A percentile compares a stretch with the other conserved stretches of the same genome.
These are phyloP conservation scores for Noctua fimbriata DNA, from an alignment of 2,888 invertebrate species.

Conservation along the genomic window DNA sequence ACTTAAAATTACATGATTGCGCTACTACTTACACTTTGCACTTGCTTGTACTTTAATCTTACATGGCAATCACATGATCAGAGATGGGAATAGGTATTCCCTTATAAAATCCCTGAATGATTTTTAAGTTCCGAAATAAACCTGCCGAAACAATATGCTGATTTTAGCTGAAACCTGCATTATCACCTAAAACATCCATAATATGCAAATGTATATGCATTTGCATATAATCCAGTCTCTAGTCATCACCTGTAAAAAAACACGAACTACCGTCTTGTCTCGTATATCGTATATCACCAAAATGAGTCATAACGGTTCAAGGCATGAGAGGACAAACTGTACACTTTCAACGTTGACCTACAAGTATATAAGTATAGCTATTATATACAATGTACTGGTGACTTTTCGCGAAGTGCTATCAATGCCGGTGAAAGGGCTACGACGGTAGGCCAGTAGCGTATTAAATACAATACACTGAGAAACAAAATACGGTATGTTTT, in stretches of 20 bases:
- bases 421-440: constrained; percentile 68
- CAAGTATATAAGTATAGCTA: constrained; percentile 54
- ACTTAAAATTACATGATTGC: not conserved
- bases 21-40: no score
- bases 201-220: not conserved
- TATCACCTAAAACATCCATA: not conserved
- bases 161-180: not conserved
- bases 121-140: not conserved
- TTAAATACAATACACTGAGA: constrained; percentile 46
- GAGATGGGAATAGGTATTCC: not conserved
- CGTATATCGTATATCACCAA: constrained; percentile 44
- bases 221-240: constrained; percentile 2
- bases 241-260: constrained; percentile 21
- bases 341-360: constrained; percentile 67
- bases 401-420: constrained; percentile 64
- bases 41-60: not conserved
- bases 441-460: constrained; percentile 39
- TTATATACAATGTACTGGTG: constrained; percentile 43
- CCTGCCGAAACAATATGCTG: not conserved
- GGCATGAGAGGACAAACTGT: constrained; percentile 51
- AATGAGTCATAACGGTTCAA: constrained; percentile 63
- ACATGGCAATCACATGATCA: not conserved
- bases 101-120: not conserved
- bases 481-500: constrained; percentile 50
- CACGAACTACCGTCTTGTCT: constrained; percentile 19